Evolutionary conservation across 2,113 vertebrate genomes (phyloP).

Genomic region (Zosterops hypoxanthus): DNA sequence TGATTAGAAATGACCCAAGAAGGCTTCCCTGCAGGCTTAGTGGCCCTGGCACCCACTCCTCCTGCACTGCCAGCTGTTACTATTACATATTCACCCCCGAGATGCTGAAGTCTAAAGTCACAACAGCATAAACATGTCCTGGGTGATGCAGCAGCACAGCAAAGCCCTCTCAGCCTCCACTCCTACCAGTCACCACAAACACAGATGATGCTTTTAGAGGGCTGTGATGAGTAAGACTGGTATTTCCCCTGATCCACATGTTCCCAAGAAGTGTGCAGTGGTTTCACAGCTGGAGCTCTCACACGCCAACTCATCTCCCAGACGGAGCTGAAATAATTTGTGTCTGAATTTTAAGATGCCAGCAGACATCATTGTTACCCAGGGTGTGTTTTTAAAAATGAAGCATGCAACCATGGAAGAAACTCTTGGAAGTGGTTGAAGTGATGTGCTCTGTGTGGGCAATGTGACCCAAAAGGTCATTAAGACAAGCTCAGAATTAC

Average conservation of each 20-base stretch:
- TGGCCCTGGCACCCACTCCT: not conserved
- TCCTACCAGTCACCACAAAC: not conserved
- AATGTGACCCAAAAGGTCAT: not conserved
- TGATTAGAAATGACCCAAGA: not conserved
- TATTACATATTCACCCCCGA: not conserved
- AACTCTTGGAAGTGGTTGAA: not conserved
- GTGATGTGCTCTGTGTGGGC: not conserved
- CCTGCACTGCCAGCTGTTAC: not conserved
- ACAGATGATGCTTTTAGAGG: not conserved
- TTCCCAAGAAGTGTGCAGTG: not conserved
- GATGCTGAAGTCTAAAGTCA: not conserved
- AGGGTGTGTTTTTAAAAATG: not conserved
- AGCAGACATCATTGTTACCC: not conserved
- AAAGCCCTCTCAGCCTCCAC: not conserved
- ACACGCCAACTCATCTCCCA: not conserved
- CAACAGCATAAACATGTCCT: not conserved
- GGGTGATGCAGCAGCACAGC: not conserved
- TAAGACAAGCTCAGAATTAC: not conserved
- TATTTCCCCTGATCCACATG: not conserved
- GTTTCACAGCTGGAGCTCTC: not conserved
- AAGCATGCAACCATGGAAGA: fast-evolving
- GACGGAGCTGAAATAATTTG: not conserved
- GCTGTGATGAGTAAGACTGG: not conserved
- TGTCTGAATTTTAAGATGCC: not conserved
- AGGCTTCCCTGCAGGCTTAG: not conserved